Evolutionary conservation across 2,888 invertebrate genomes (phyloP), one percentile per base, ranked within the genome.

Genomic region (Calameuta filiformis): DNA sequence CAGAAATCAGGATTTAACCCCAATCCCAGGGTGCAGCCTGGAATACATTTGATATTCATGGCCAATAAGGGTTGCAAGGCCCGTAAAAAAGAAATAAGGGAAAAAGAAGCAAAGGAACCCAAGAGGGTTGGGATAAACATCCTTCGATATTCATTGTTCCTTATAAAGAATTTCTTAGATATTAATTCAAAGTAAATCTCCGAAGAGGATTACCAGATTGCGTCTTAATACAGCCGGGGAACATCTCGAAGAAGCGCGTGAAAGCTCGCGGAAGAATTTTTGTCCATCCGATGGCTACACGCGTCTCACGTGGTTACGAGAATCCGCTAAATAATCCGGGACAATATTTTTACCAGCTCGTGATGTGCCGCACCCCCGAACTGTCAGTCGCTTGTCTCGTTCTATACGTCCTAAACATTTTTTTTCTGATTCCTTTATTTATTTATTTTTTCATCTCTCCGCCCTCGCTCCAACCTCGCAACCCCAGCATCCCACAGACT

Each of bases 331-430:
- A 73, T 76, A 68, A 30, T n/a, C 69, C 31, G 9, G 23, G 12
- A 77, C n/a, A 33, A 73, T 71, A 56, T 34, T 40, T 33, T 3
- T 35, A 76, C 73, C 68, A 33, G 15, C 34, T 23, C n/a, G 68
- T 69, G 15, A 35, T 31, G 30, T 15, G 31, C 74, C 74, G 56
- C 77, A 30, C 75, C 40, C 75, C n/a, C 30, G 15, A 31, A 34
- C 78, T 73, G 78, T 78, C 78, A 78, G 75, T 78, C 68, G 37
- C 75, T 78, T 78, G 78, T 78, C 78, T 73, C 56, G 75, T 78
- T 76, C 73, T n/a, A 11, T 35, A 35, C 73, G 35, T 73, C 71
- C 71, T 69, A 33, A 69, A 69, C 15, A 33, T 71, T 75, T 77
- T 73, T 73, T 71, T 75, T 75, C 73, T 30, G 75, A 73, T 78